Base-by-base conservation (phyloP, 2,888 invertebrate genomes). In the Diarsia brunnea region DNA sequence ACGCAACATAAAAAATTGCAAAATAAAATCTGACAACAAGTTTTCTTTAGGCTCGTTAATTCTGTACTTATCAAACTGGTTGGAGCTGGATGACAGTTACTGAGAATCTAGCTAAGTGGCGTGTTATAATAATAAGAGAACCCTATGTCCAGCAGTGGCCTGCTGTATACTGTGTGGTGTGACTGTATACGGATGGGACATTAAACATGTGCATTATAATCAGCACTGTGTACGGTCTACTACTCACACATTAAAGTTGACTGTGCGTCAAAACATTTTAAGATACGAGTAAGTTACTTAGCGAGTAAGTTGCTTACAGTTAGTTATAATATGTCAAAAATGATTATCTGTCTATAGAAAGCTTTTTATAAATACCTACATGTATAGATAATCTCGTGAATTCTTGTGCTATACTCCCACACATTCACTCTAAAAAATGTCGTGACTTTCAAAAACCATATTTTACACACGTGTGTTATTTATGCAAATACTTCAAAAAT, bases 401-500 rank as follows among this genome's bases (percentile, higher is more conserved):
- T 43, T 63, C n/a, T 61, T n/a, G 38, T 58, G 16, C 19, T 61
- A 24, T 43, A 19, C 4, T 24, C 24, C n/a, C 19, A 38, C 38
- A 38, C 38, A 24, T 19, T 55, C 8, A 19, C 38, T n/a, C 8
- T 8, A 60, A 67, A 55, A 69, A 55, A 11, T 66, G 38, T 53
- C 21, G 24, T 64, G 43, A 69, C 65, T 69, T 69, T 64, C n/a
- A 65, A 27, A 63, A 45, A 16, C 10, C 11, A 45, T n/a, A 1
- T n/a, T 63, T 8, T 63, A 16, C 10, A 63, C 43, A 4, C 8
- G 21, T 24, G 21, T 49, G 21, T 81, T 67, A 45, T 51, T 64
- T 47, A 47, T 61, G 4, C 21, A 64, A 67, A 78, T 64, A 24
- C 53, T 43, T 43, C 47, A 69, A 16, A 38, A 63, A 53, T 73